These are phyloP conservation scores for Trachelus tabidus DNA, from an alignment of 2,888 invertebrate genomes.

Conservation along the genomic window DNA sequence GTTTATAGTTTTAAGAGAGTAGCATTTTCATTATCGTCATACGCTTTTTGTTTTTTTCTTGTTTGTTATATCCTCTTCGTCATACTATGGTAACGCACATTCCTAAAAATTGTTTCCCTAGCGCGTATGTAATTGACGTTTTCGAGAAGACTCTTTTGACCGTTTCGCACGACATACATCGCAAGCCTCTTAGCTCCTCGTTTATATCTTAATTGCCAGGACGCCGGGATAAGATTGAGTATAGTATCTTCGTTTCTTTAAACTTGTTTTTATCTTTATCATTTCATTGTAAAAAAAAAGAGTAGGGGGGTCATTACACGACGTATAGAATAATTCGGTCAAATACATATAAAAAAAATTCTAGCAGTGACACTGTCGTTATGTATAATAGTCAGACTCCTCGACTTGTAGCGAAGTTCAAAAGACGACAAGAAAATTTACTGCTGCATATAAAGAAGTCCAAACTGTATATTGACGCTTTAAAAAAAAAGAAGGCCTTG, in stretches of 20 bases:
- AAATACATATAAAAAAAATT: not conserved
- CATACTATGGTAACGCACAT: not conserved
- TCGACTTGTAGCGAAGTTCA: not conserved
- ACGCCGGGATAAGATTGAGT: not conserved
- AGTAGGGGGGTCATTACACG: not conserved
- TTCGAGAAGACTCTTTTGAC: constrained; percentile 48
- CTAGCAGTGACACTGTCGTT: not conserved
- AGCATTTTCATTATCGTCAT: not conserved
- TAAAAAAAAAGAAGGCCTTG: not conserved
- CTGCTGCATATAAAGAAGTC: not conserved
- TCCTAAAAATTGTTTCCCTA: constrained; percentile 22
- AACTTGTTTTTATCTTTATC: not conserved
- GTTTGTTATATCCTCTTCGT: not conserved
- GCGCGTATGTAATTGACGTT: constrained; percentile 54
- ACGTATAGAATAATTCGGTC: not conserved
- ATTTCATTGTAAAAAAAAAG: not conserved
- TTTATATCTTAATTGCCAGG: not conserved
- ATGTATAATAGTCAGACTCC: not conserved
- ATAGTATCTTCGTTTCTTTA: not conserved
- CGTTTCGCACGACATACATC: constrained; percentile 8
- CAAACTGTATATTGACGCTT: not conserved
- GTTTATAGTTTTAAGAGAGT: constrained; percentile 15
- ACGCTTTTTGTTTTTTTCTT: not conserved
- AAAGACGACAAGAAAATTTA: not conserved
- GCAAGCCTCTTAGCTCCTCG: not conserved